A percentile compares a stretch with the other conserved stretches of the same genome.
These are phyloP conservation scores for Saturnia pavonia DNA, from an alignment of 2,888 invertebrate species.

Conservation along the genomic window DNA sequence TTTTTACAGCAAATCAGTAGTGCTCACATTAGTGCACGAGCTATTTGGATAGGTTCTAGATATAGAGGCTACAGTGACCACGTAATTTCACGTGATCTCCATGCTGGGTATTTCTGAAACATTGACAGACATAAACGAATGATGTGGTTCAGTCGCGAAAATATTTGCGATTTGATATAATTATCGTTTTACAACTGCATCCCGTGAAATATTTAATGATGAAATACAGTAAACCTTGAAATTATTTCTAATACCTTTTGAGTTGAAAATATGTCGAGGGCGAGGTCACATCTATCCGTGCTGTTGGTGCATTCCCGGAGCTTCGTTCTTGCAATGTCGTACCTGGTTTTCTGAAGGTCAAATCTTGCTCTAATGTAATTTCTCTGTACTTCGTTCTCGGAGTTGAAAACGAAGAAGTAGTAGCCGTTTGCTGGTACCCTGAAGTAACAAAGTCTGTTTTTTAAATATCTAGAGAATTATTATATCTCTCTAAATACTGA, in stretches of 20 bases:
- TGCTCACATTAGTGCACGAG: too few species aligned
- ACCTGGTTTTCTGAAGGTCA: conserved; percentile 86
- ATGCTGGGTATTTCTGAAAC: too few species aligned
- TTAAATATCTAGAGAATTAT: neutral
- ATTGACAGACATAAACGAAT: too few species aligned
- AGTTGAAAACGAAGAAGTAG: conserved; percentile 92
- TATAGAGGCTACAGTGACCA: too few species aligned
- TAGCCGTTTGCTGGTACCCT: conserved; percentile 89
- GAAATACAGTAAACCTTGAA: too few species aligned
- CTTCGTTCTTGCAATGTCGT: conserved; percentile 84
- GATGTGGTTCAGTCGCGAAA: too few species aligned
- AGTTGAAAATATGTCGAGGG: conserved; percentile 85
- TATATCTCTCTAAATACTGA: neutral
- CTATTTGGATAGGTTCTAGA: too few species aligned
- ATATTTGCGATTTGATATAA: too few species aligned
- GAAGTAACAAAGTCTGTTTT: conserved; percentile 21
- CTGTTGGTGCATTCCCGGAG: conserved; percentile 84
- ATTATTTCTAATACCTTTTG: conserved; percentile 82
- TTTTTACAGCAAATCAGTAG: too few species aligned
- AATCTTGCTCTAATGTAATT: conserved; percentile 87
- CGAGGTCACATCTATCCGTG: conserved; percentile 83
- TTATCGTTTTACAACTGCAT: too few species aligned
- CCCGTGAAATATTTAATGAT: too few species aligned
- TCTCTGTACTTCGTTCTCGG: conserved; percentile 88
- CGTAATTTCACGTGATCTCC: too few species aligned